Conservation (phyloP, 2,888 invertebrate species). For the Nomada ruficornis region DNA sequence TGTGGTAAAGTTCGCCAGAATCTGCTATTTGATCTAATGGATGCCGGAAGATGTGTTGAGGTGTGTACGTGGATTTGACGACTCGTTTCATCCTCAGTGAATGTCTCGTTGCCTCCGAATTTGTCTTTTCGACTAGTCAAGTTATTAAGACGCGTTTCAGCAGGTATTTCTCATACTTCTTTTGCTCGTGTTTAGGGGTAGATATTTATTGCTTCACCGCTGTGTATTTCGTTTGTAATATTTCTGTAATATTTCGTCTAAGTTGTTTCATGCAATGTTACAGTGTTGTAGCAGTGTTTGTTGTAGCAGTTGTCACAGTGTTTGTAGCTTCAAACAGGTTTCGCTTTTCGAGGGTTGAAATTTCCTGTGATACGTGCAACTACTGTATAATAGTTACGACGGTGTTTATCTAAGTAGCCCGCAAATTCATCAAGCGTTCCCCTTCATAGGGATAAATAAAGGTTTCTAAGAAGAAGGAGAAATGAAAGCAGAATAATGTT, state of each 20-base stretch:
- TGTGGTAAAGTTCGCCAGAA: conserved; percentile 32
- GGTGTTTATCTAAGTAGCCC: no score
- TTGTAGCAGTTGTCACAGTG: no score
- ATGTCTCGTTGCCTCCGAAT: neutral
- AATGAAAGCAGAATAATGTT: no score
- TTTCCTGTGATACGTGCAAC: no score
- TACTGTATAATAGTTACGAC: no score
- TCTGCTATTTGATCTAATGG: conserved; percentile 44
- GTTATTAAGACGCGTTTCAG: neutral
- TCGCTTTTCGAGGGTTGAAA: no score
- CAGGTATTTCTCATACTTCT: neutral
- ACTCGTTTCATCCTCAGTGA: neutral
- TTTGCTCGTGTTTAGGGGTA: neutral
- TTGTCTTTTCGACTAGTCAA: neutral
- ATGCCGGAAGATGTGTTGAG: conserved; percentile 17
- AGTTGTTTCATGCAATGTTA: neutral
- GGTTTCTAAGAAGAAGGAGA: no score
- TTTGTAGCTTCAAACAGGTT: no score
- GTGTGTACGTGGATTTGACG: neutral
- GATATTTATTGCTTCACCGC: neutral
- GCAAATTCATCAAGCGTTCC: no score
- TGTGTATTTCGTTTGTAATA: neutral
- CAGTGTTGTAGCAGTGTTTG: no score
- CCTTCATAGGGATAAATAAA: no score
- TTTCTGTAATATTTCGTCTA: neutral